Evolutionary conservation across 30 jellyfish, hydroid and myxozoan genomes (phyloP).

Genomic region (Aurelia sp.): DNA sequence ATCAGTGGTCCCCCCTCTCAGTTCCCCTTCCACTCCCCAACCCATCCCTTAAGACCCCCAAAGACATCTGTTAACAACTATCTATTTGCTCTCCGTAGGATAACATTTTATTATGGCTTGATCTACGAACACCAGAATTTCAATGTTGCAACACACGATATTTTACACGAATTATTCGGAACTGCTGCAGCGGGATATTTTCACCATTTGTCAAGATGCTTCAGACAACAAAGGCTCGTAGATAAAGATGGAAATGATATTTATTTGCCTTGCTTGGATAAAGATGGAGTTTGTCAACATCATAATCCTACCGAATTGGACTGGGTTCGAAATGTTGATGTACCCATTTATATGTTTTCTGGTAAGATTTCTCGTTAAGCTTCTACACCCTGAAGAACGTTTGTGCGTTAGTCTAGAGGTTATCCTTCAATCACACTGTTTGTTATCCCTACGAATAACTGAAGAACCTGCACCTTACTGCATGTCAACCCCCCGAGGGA

Average conservation of each 20-base stretch:
- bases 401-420: no score
- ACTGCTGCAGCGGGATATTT: constrained; percentile 73
- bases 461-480: no score
- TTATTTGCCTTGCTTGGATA: constrained; percentile 63
- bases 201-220: constrained; percentile 55
- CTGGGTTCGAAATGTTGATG: constrained; percentile 52
- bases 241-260: constrained; percentile 72
- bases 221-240: constrained; percentile 51
- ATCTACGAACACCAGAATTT: constrained; percentile 72
- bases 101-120: constrained; percentile 67
- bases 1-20: no score
- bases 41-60: no score
- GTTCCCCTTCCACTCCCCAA: no score
- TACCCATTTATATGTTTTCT: constrained; percentile 52
- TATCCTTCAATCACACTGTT: no score
- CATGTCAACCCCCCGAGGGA: no score
- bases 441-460: no score
- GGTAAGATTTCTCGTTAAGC: constrained; percentile 17
- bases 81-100: background rate
- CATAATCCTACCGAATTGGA: constrained; percentile 27
- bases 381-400: background rate
- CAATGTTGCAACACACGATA: constrained; percentile 74
- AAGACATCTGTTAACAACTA: no score
- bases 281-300: constrained; percentile 15
- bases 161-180: constrained; percentile 71